Percentiles rank a stretch among this genome's conserved stretches.
Conservation (phyloP, 2,113 vertebrate genomes). For the Toxostoma redivivum region DNA sequence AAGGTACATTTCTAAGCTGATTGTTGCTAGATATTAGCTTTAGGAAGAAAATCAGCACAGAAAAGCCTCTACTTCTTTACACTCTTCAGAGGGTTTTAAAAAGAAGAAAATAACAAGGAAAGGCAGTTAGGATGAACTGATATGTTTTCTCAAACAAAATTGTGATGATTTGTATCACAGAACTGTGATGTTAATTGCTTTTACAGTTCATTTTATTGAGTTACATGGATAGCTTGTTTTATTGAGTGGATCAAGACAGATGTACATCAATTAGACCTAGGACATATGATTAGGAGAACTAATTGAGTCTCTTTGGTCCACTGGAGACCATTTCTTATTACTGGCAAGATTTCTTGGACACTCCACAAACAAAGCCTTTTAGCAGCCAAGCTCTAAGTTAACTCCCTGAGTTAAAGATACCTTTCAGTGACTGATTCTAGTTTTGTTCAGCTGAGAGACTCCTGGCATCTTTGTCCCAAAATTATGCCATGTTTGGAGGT, state of each 20-base stretch:
- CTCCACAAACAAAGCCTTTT: background rate
- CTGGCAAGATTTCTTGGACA: background rate
- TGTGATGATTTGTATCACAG: background rate
- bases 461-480: background rate
- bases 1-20: background rate
- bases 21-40: background rate
- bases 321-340: background rate
- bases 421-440: background rate
- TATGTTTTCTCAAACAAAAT: background rate
- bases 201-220: background rate
- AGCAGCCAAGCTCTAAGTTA: background rate
- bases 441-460: background rate
- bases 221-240: background rate
- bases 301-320: background rate
- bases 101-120: background rate
- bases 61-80: background rate
- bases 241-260: background rate
- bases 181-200: background rate
- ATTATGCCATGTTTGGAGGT: background rate
- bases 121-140: background rate
- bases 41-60: background rate
- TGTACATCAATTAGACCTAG: background rate
- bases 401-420: background rate
- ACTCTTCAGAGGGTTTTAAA: background rate
- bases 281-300: background rate